A percentile compares a stretch with the other conserved stretches of the same genome.
Evolutionary conservation across 92 coral and sea anemone genomes (phyloP).

Genomic region (Siderastrea siderea): DNA sequence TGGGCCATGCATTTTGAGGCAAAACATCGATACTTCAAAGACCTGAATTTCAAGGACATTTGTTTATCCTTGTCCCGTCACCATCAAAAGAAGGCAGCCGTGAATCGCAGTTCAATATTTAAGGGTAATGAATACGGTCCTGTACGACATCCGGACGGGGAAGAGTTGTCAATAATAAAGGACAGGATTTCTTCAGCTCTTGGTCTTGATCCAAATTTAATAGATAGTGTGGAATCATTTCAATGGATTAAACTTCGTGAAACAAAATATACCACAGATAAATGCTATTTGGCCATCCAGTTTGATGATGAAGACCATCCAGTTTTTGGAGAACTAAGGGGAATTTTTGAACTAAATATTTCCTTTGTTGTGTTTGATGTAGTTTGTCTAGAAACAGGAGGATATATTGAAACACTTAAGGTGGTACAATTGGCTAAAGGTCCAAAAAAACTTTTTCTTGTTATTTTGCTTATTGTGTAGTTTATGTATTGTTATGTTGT

Average conservation of each 20-base stretch:
- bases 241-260: slow-evolving; percentile 32
- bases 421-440: neutral
- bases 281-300: slow-evolving; percentile 32
- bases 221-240: neutral
- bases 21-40: slow-evolving; percentile 50
- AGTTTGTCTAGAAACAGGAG: slow-evolving; percentile 14
- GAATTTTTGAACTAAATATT: slow-evolving; percentile 7
- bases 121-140: slow-evolving; percentile 32
- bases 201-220: neutral
- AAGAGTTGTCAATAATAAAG: neutral
- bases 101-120: neutral
- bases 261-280: slow-evolving; percentile 28
- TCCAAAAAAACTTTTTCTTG: too few relatives aligned
- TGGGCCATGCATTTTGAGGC: slow-evolving; percentile 66
- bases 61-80: slow-evolving; percentile 2
- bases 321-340: slow-evolving; percentile 33
- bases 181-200: neutral
- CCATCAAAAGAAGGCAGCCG: slow-evolving; percentile 38
- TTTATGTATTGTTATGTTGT: too few relatives aligned
- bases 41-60: slow-evolving; percentile 32
- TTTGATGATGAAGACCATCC: slow-evolving; percentile 11
- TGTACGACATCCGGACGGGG: neutral
- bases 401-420: slow-evolving; percentile 2
- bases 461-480: too few relatives aligned
- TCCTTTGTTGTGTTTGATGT: slow-evolving; percentile 4